Evolutionary conservation across 1,140 invertebrate species (phyloP).

Genomic region (Melitaea cinxia): DNA sequence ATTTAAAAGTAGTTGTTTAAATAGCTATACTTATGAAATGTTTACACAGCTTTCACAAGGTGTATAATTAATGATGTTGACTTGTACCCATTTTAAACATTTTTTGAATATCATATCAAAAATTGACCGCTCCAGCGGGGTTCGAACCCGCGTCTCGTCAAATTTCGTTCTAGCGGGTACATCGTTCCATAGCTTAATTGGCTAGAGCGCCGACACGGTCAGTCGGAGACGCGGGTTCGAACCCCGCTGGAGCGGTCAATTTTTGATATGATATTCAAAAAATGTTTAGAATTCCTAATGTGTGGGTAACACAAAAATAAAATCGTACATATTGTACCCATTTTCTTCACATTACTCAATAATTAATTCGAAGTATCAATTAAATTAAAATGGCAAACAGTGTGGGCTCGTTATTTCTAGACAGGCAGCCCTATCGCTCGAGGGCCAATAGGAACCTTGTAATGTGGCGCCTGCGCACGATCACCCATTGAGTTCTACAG

Average conservation of each 20-base stretch:
- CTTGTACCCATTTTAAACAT: conserved; percentile 30
- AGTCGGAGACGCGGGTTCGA: no score
- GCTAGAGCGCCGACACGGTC: no score
- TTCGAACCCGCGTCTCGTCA: no score
- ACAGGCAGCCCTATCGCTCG: conserved; percentile 70
- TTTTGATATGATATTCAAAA: no score
- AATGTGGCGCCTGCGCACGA: conserved; percentile 67
- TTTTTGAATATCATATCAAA: no score
- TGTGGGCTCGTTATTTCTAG: conserved; percentile 61
- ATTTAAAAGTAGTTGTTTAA: not conserved
- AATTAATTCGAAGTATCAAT: conserved; percentile 57
- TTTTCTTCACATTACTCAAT: conserved; percentile 47
- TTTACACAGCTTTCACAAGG: not conserved
- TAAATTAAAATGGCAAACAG: conserved; percentile 64
- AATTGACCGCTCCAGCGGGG: no score
- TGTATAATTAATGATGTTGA: conserved; percentile 20
- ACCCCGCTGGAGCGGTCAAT: no score
- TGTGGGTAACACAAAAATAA: no score
- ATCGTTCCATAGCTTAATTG: no score
- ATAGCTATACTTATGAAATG: conserved; percentile 3
- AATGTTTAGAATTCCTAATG: no score
- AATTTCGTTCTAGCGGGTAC: no score
- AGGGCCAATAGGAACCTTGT: conserved; percentile 68
- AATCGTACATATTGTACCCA: no score
- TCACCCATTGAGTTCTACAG: conserved; percentile 65